Evolutionary conservation across 2,888 invertebrate species (phyloP), one percentile per base, ranked within the genome.

Genomic region (Phaonia tiefii): DNA sequence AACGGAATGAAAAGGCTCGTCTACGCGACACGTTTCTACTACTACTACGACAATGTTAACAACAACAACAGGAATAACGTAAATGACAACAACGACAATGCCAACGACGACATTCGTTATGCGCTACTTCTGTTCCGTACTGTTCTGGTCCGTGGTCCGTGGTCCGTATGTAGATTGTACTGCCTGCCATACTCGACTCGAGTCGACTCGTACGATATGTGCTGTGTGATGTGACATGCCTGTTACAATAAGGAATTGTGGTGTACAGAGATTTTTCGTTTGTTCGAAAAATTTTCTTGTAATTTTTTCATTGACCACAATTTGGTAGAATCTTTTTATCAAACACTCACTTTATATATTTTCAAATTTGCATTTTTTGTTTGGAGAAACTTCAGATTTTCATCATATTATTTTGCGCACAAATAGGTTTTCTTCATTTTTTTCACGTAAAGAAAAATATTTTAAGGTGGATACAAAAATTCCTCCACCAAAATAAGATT

Each of bases 231-330:
- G 22, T 56, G 56, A 39, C 42, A 31, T 73, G 76, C 65, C 39
- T 58, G 63, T 83, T 85, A 80, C 75, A 80, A 82, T 83, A 86
- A 84, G 86, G 84, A 86, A 86, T 88, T 89, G 87, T 86, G 86
- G 86, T 86, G 86, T 88, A 88, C 86, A 86, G 85, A 88, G 86
- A 88, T 87, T 87, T 88, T 86, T 84, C 82, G 76, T 83, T 82
- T 75, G 82, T 83, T 70, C 78, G 79, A 83, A 82, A 79, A 79
- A 58, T 73, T 46, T 42, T 49, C 15, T 58, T 54, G 75, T 82
- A 54, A 66, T 42, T 49, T 39, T 56, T 67, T 58, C 44, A 25
- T 20, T 76, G 81, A 76, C 26, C 13, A 44, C 42, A 31, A 54
- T 37, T 74, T 71, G 15, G 42, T 15, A 31, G 39, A 26, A n/a